These are phyloP conservation scores for Enteromius viviparus DNA, from an alignment of 2,797 vertebrate genomes.

Conservation along the genomic window DNA sequence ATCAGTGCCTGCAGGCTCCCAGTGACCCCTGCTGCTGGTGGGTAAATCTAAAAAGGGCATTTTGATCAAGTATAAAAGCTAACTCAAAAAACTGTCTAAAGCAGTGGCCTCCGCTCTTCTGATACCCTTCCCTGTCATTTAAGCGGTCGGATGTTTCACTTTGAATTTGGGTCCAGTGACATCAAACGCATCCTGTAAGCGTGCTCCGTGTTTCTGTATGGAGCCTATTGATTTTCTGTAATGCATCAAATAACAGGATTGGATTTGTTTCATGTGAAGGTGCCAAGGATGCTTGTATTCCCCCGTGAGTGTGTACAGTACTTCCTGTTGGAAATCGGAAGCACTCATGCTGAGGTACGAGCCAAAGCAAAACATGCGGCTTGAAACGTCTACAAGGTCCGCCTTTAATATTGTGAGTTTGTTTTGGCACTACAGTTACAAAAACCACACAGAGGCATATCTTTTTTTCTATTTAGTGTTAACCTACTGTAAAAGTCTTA, in stretches of 20 bases:
- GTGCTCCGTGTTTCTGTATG: slow-evolving; percentile 51
- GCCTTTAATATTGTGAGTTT: background rate
- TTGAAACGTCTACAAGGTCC: slow-evolving; percentile 12
- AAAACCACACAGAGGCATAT: slow-evolving; percentile 60
- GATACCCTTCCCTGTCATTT: slow-evolving; percentile 57
- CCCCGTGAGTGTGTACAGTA: slow-evolving; percentile 53
- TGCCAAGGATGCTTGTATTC: slow-evolving; percentile 72
- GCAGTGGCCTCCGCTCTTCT: slow-evolving; percentile 48
- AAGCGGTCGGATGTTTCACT: slow-evolving; percentile 58
- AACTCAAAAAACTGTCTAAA: slow-evolving; percentile 51
- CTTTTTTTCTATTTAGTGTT: slow-evolving; percentile 40
- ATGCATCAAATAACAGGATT: slow-evolving; percentile 61
- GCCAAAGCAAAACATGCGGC: slow-evolving; percentile 18
- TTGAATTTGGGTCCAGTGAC: slow-evolving; percentile 55
- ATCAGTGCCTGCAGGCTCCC: slow-evolving; percentile 58
- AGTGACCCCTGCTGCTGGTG: slow-evolving; percentile 64
- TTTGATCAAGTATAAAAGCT: slow-evolving; percentile 65
- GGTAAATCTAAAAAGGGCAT: slow-evolving; percentile 71
- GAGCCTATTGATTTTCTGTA: slow-evolving; percentile 54
- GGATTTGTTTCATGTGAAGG: slow-evolving; percentile 64
- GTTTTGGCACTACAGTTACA: slow-evolving; percentile 17
- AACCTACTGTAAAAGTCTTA: slow-evolving; percentile 65
- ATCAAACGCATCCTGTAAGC: slow-evolving; percentile 57
- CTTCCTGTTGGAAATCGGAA: slow-evolving; percentile 47
- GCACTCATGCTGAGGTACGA: slow-evolving; percentile 29